These are phyloP conservation scores for Microplitis deprimator DNA, from an alignment of 2,888 invertebrate species.

Conservation along the genomic window DNA sequence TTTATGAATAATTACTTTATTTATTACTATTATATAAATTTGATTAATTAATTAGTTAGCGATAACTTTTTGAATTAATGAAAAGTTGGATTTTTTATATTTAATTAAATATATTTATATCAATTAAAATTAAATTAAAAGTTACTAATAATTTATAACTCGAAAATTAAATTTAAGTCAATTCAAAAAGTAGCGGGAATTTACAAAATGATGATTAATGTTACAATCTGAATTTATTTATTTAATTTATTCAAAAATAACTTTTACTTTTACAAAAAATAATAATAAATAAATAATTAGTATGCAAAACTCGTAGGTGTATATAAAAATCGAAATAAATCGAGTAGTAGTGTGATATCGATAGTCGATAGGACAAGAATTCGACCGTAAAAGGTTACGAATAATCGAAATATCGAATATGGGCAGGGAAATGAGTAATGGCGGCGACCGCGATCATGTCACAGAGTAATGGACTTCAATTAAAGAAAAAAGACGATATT, in stretches of 20 bases:
- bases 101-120: too few relatives aligned
- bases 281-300: background rate
- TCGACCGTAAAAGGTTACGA: background rate
- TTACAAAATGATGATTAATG: too few relatives aligned
- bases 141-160: too few relatives aligned
- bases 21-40: too few relatives aligned
- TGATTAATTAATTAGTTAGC: too few relatives aligned
- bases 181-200: too few relatives aligned
- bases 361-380: background rate
- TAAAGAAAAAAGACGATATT: constrained; percentile 76
- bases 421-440: constrained; percentile 59
- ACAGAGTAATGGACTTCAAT: constrained; percentile 64
- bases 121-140: too few relatives aligned
- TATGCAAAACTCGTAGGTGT: background rate
- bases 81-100: too few relatives aligned
- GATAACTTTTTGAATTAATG: too few relatives aligned
- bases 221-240: background rate
- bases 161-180: too few relatives aligned
- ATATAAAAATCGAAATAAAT: background rate
- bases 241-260: background rate
- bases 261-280: background rate
- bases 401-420: background rate
- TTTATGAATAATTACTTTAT: too few relatives aligned
- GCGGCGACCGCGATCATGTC: constrained; percentile 64
- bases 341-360: background rate